phyloP scores from a whole-genome alignment of 2,797 vertebrate genomes.

The Limnodromus scolopaceus region DNA sequence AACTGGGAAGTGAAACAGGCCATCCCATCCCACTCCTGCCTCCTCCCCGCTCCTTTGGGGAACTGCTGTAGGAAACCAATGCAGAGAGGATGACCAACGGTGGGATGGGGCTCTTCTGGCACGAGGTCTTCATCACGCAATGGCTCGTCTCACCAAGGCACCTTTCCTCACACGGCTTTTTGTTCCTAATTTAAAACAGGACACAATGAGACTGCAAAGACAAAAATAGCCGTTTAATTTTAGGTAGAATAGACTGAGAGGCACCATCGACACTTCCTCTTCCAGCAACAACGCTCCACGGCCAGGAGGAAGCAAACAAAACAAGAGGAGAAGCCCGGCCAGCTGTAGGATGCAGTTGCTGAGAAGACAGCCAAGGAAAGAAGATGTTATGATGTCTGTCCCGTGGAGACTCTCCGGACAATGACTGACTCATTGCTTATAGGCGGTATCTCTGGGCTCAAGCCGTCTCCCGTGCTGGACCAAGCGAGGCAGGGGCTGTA shows the following conservation, averaged over 20 bases:
- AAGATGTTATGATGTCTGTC: not conserved
- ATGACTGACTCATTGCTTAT: constrained; percentile 10
- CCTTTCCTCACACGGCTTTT: not conserved
- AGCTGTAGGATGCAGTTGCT: not conserved
- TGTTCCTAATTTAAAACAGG: not conserved
- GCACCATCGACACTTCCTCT: not conserved
- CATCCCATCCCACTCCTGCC: not conserved
- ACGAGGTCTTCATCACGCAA: accelerated
- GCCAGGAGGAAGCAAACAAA: constrained; percentile 2
- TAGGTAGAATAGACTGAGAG: constrained; percentile 48
- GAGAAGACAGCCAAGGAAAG: constrained; percentile 22
- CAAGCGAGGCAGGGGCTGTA: not conserved
- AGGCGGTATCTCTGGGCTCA: not conserved
- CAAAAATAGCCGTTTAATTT: constrained; percentile 27
- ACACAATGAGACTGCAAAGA: not conserved
- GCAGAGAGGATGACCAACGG: accelerated
- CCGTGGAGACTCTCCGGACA: not conserved
- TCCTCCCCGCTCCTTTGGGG: not conserved
- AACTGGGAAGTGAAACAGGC: not conserved
- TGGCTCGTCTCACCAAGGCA: not conserved
- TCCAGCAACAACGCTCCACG: not conserved
- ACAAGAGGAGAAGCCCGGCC: not conserved
- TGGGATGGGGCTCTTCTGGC: not conserved
- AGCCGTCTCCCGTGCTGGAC: not conserved
- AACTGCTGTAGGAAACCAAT: not conserved